A percentile compares a stretch with the other conserved stretches of the same genome.
phyloP scores from a whole-genome alignment of 2,113 vertebrate genomes.

The Carollia perspicillata region DNA sequence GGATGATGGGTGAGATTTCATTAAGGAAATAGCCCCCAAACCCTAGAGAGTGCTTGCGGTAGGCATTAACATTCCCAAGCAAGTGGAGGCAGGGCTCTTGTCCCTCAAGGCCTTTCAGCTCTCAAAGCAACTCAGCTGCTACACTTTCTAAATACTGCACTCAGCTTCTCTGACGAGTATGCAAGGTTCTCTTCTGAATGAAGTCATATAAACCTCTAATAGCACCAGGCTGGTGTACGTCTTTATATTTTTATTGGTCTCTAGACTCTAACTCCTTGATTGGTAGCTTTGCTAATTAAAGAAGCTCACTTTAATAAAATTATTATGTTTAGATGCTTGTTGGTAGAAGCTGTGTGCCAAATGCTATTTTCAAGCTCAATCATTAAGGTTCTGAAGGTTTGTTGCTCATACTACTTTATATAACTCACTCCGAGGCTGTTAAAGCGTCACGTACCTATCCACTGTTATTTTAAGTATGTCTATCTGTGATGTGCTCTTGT shows the following conservation, averaged over 20 bases:
- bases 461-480: neutral
- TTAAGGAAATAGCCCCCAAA: neutral
- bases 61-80: neutral
- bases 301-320: constrained; percentile 20
- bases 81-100: neutral
- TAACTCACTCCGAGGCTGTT: constrained; percentile 35
- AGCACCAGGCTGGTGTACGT: neutral
- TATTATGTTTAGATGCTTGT: neutral
- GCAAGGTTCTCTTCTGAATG: neutral
- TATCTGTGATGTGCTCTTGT: neutral
- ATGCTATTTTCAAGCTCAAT: neutral
- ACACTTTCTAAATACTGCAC: neutral
- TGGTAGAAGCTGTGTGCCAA: constrained; percentile 22
- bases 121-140: neutral
- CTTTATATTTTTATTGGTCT: constrained; percentile 8
- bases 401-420: neutral
- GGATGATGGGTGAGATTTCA: constrained; percentile 8
- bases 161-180: neutral
- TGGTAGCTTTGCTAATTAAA: constrained; percentile 29
- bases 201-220: neutral
- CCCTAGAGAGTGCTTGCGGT: neutral
- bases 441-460: neutral
- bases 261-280: neutral
- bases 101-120: neutral
- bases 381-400: neutral